Evolutionary conservation across 2,888 invertebrate species (phyloP), one percentile per base, ranked within the genome.

Genomic region (Euphydryas editha): DNA sequence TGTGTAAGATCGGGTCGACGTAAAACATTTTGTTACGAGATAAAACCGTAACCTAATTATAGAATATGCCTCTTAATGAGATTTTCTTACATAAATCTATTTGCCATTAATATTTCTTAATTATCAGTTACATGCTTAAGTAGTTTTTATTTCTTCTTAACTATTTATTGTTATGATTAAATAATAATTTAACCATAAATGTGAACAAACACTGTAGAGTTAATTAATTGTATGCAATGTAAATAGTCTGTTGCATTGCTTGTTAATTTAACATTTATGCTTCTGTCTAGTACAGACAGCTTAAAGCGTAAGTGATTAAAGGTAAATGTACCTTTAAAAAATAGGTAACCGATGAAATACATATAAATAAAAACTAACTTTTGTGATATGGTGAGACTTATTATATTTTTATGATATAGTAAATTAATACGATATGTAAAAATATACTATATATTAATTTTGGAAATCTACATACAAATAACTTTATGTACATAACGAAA

Each of bases 11-110:
- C 68, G 79, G 78, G 78, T 78, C 78, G 78, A 74, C 65, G 63
- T 72, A 72, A 75, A 81, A 80, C 81, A 80, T 79, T 82, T 80
- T 75, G 74, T 77, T 79, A 78, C 71, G 77, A 75, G 73, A 73
- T 80, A 78, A 72, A 72, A 68, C 68, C 75, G 75, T 78, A 75
- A 78, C 76, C 70, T 73, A 75, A 78, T 80, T 75, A 78, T 78
- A 76, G 78, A 78, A 20, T 47, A 5, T 46, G 17, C 78, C 20
- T 47, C 20, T 15, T 49, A n/a, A 49, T 21, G 15, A 13, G 5
- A 10, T 7, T 15, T 51, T 24, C 15, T 24, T 2, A 15, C 15
- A 51, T 21, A 24, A 6, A 24, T 4, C 11, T 10, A 20, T 39
- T 1, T 15, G 2, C 3, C 39, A 11, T 15, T 2, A 39, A 15